Evolutionary conservation across 2,113 vertebrate genomes (phyloP), one percentile per base, ranked within the genome.

Genomic region (Leucopsar rothschildi): DNA sequence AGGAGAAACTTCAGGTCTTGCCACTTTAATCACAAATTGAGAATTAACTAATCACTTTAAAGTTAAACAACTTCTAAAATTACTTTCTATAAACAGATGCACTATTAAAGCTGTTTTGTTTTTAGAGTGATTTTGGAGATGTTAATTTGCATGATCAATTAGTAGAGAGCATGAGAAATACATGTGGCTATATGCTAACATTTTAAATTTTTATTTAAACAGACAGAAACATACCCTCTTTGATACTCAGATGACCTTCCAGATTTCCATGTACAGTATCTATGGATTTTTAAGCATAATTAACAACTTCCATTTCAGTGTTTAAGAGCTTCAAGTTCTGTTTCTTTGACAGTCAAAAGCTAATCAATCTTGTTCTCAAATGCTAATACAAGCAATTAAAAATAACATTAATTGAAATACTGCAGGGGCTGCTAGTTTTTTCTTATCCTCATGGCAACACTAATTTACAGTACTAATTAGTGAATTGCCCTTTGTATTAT

Each of bases 371-470:
- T 97, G 49, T 97, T 97, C 96, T 97, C 96, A 97, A 97, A 98
- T 97, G 96, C 93, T 97, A 97, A 98, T 98, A 95, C 75, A 96
- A 96, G 97, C 97, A 97, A 98, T 98, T 98, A 97, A 97, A 97
- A 97, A 96, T 96, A 97, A 97, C 95, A 97, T 95, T 97, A 98
- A 98, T 96, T 98, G 96, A 97, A 98, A 97, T 97, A 97, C 96
- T 96, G 92, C 91, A 96, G 95, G 85, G 96, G 81, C 89, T 97
- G 82, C 95, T 95, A 86, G 69, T 5, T 70, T 86, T 90, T 95
- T 79, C 73, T 95, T 98, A 98, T 97, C 96, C 94, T 96, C 90
- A 35, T 87, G 90, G 96, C 95, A 96, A 97, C 96, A 95, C 89
- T 97, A 97, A 98, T 98, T 98, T 98, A 96, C 93, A 81, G 90